Conservation (phyloP, 2,888 invertebrate genomes). For the Agonum fuliginosum region DNA sequence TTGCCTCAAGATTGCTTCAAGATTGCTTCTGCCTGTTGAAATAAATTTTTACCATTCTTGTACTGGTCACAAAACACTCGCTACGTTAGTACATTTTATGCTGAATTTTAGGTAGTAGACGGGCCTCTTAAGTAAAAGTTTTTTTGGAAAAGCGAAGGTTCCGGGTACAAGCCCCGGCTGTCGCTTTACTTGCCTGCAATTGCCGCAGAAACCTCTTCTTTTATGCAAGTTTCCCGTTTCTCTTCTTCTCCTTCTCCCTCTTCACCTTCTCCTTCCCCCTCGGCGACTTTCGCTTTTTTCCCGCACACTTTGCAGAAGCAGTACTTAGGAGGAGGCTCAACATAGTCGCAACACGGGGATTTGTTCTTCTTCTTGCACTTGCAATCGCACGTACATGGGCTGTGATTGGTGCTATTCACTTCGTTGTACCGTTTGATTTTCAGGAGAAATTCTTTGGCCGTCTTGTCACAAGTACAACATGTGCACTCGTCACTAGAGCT, state of each 20-base stretch:
- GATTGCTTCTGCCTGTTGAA: too few relatives aligned
- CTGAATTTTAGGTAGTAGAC: too few relatives aligned
- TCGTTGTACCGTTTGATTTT: slow-evolving; percentile 5
- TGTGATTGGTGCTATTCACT: not conserved
- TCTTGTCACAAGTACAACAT: not conserved
- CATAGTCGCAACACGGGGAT: not conserved
- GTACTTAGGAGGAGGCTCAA: not conserved
- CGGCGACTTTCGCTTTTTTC: not conserved
- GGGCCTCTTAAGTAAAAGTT: too few relatives aligned
- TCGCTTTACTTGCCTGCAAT: not conserved
- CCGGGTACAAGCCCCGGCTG: too few relatives aligned
- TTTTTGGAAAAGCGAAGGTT: too few relatives aligned
- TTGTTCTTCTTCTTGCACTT: slow-evolving; percentile 16
- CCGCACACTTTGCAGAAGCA: not conserved
- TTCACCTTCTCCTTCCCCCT: not conserved
- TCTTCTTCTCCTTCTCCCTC: not conserved
- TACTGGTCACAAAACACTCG: too few relatives aligned
- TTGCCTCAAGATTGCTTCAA: too few relatives aligned
- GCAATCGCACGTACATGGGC: slow-evolving; percentile 1
- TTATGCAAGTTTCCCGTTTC: not conserved
- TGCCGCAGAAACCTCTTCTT: too few relatives aligned
- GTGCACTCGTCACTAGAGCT: not conserved
- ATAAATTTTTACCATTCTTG: too few relatives aligned
- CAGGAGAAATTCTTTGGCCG: not conserved
- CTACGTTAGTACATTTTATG: too few relatives aligned